Base-by-base conservation (phyloP, 1,140 invertebrate genomes). In the Lordiphosa mommai region DNA sequence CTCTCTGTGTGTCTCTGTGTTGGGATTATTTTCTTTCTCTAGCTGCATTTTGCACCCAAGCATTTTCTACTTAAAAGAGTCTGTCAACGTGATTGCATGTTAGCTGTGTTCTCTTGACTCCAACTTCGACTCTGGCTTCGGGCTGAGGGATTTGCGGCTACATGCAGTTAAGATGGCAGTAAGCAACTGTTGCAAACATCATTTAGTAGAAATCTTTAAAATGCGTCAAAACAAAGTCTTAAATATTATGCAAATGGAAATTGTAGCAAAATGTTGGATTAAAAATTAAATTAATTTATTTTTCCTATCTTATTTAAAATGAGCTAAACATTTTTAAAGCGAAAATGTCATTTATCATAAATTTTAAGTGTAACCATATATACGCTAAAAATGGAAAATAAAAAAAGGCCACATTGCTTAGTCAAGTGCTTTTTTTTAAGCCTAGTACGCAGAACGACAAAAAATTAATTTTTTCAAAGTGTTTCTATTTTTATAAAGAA, bases 71-170 rank as follows among this genome's bases (percentile, higher is more conserved):
- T 79, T 79, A 80, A 73, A 63, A 70, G 74, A 79, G 74, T 80
- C 74, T 79, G 74, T 79, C 74, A 80, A 80, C 74, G 74, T 79
- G 74, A 79, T 79, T 79, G 74, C 74, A 80, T 69, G 74, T 74
- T 73, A 65, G 69, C 69, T 56, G 52, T 53, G 36, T 46, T 37
- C 43, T 30, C 29, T 38, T 13, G 43, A 51, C 40, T 43, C 68
- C 40, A 36, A 50, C 52, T 36, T 12, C 17, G 30, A 16, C 5
- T 27, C 13, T 27, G 37, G 20, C 37, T 36, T 17, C n/a, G 4
- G n/a, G 17, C 41, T 55, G 38, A 49, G 23, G 60, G 59, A 68
- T 68, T 68, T 68, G 64, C 16, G 64, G 64, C 52, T 34, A 34
- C 12, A 61, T 38, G 27, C 48, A 63, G 52, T 51, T 48, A 57